A percentile compares a stretch with the other conserved stretches of the same genome.
These are phyloP conservation scores for Elephas maximus DNA, from an alignment of 2,113 vertebrate species.

Conservation along the genomic window DNA sequence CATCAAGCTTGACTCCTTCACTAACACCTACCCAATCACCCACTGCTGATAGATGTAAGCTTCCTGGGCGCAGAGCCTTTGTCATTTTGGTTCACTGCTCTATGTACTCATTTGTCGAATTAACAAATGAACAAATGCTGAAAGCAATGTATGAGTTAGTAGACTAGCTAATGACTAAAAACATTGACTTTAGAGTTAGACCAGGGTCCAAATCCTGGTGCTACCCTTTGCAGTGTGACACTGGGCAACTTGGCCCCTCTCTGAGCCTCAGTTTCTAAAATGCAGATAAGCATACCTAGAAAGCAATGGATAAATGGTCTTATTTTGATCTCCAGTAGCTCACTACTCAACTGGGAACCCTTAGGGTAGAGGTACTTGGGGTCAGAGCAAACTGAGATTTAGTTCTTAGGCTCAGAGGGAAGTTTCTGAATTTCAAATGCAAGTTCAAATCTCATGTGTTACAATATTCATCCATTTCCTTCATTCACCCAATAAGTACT, in stretches of 20 bases:
- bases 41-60: slow-evolving; percentile 28
- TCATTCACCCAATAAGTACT: background rate
- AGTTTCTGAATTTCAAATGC: background rate
- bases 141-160: background rate
- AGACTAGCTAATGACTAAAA: background rate
- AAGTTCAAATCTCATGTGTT: slow-evolving; percentile 35
- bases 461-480: slow-evolving; percentile 28
- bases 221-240: background rate
- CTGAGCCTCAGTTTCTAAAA: slow-evolving; percentile 33
- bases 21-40: background rate
- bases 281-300: background rate
- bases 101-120: background rate
- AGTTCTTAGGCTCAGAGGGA: slow-evolving; percentile 41
- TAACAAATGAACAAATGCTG: background rate
- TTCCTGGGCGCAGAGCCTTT: background rate
- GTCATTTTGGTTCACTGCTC: background rate
- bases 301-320: slow-evolving; percentile 14
- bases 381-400: slow-evolving; percentile 26
- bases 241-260: background rate
- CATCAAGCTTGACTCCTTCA: slow-evolving; percentile 11
- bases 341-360: background rate
- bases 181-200: background rate
- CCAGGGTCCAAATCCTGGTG: background rate
- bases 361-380: background rate
- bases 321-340: background rate